phyloP scores from a whole-genome alignment of 1,140 invertebrate species.

The Arctopsyche grandis region DNA sequence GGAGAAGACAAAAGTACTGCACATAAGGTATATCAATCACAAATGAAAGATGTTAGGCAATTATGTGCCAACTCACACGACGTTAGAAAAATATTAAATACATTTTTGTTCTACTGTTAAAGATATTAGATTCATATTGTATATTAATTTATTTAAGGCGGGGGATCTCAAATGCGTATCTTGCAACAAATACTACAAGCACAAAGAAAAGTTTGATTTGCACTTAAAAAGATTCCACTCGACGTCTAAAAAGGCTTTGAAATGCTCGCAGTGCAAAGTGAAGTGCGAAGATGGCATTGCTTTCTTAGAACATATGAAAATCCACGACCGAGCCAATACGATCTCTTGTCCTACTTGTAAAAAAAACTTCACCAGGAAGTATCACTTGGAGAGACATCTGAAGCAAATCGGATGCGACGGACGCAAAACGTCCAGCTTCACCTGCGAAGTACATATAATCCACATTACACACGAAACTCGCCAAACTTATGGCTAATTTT shows the following conservation, averaged over 20 bases:
- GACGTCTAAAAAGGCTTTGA: not conserved
- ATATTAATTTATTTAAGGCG: constrained; percentile 58
- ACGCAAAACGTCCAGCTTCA: constrained; percentile 65
- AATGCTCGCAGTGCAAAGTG: constrained; percentile 31
- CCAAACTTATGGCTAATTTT: no score
- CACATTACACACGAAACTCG: constrained; percentile 30
- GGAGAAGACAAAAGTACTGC: constrained; percentile 66
- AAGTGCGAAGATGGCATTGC: constrained; percentile 27
- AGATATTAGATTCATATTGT: constrained; percentile 38
- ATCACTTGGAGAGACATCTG: constrained; percentile 80
- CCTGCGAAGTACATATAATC: constrained; percentile 68
- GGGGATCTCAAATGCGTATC: constrained; percentile 63
- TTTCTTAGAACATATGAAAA: constrained; percentile 31
- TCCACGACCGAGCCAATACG: not conserved
- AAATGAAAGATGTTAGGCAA: constrained; percentile 24
- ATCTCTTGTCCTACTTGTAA: constrained; percentile 63
- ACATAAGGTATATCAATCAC: constrained; percentile 61
- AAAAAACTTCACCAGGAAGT: constrained; percentile 78
- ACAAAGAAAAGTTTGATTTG: constrained; percentile 28
- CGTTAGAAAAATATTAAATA: no score
- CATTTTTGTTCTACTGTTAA: no score
- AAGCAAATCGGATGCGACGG: constrained; percentile 79
- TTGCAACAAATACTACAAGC: constrained; percentile 44
- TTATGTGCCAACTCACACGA: no score
- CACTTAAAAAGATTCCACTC: constrained; percentile 44